Percentiles rank a stretch among this genome's conserved stretches.
These are phyloP conservation scores for Heterohyrax brucei DNA, from an alignment of 2,797 vertebrate genomes.

Conservation along the genomic window DNA sequence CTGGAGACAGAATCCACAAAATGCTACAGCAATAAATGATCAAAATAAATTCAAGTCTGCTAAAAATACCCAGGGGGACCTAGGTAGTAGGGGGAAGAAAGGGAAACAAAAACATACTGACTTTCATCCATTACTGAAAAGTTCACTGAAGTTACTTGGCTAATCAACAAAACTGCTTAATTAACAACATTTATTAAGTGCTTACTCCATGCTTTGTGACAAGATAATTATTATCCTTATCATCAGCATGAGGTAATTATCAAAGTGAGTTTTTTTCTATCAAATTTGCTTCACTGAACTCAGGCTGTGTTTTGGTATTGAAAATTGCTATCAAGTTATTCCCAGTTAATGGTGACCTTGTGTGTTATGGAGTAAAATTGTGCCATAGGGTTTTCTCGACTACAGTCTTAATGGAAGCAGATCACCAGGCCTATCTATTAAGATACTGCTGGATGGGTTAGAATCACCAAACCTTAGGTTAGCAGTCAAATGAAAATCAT, in stretches of 20 bases:
- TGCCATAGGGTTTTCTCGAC: no score
- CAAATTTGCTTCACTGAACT: not conserved
- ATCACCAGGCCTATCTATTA: no score
- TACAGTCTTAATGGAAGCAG: no score
- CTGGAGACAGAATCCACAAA: not conserved
- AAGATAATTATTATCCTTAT: not conserved
- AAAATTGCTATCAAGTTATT: no score
- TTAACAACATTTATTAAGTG: not conserved
- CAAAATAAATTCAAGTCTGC: slow-evolving; percentile 3
- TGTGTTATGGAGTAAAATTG: no score
- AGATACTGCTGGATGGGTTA: no score
- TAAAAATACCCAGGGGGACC: not conserved
- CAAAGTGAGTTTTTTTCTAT: no score
- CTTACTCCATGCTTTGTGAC: not conserved
- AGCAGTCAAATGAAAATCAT: no score
- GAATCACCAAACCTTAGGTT: no score
- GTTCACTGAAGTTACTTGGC: not conserved
- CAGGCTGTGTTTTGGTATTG: not conserved
- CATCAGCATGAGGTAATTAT: not conserved
- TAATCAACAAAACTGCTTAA: not conserved
- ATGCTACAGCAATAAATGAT: not conserved
- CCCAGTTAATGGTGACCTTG: no score
- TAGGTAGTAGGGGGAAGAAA: no score
- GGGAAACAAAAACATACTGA: not conserved
- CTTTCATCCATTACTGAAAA: not conserved